Evolutionary conservation across 2,797 vertebrate species (phyloP).

Genomic region (Brachyalestes nurse): DNA sequence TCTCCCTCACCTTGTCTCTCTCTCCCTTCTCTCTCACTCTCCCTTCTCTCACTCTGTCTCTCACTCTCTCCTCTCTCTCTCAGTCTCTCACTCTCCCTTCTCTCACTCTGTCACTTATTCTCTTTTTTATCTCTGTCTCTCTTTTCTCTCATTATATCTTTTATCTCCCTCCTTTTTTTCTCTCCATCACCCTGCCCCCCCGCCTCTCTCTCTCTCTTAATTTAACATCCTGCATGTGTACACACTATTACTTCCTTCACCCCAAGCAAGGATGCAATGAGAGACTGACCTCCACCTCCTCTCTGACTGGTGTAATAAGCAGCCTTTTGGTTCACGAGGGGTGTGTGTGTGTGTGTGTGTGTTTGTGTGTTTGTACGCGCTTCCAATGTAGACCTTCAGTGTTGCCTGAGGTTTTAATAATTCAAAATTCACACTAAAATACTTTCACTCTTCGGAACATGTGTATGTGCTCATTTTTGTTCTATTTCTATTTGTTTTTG

Average conservation of each 20-base stretch:
- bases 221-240: slow-evolving; percentile 39
- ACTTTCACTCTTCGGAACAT: no score
- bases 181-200: slow-evolving; percentile 68
- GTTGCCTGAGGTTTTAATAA: no score
- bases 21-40: no score
- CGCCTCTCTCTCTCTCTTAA: slow-evolving; percentile 38
- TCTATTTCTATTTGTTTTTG: slow-evolving; percentile 68
- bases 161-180: slow-evolving; percentile 44
- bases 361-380: neutral
- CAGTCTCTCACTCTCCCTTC: no score
- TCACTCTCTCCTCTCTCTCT: no score
- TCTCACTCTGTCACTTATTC: no score
- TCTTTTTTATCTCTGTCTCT: no score
- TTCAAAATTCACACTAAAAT: no score
- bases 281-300: slow-evolving; percentile 24
- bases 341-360: slow-evolving; percentile 3
- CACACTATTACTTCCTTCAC: slow-evolving; percentile 33
- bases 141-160: no score
- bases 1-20: no score
- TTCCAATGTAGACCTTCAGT: no score
- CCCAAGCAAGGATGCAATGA: slow-evolving; percentile 1
- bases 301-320: neutral
- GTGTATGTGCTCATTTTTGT: slow-evolving; percentile 7
- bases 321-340: neutral
- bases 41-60: no score